Base-by-base conservation (phyloP, 2,797 vertebrate genomes). In the Fringilla coelebs region DNA sequence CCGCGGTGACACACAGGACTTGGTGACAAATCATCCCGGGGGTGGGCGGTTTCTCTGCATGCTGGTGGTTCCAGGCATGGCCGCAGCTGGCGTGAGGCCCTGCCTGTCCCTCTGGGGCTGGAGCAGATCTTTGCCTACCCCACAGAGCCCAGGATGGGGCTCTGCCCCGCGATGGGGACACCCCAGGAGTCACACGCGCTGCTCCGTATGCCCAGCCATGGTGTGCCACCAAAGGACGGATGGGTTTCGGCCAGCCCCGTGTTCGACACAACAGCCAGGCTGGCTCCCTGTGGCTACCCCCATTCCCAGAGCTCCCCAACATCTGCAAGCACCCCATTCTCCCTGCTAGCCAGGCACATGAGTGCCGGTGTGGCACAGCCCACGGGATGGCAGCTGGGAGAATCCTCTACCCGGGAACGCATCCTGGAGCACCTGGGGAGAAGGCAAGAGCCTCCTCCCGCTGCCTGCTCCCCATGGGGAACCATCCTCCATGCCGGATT, bases 331-430 rank as follows among this genome's bases (percentile, higher is more conserved):
- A 31, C 15, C 65, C 58, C 28, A 0, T 58, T 22, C 41, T 25
- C 49, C 51, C 75, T 74, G 68, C 81, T 13, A 20, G 31, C 29
- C 51, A 54, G 31, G 51, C 51, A 54, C 31, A 12, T 2, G 52
- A 32, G 9, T 1, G 1, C 14, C 0, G 0, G 12, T 3, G 2
- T 1, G 7, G 71, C 54, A 34, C 41, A 58, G 43, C 61, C 63
- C 49, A 1, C 0, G 62, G 81, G 65, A 66, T 34, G 72, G 65
- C 26, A 91, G 48, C 52, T 6, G 80, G 57, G 54, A 89, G 38
- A 63, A 51, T 43, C 63, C 65, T 17, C 41, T 5, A 40, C 11
- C 38, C 1, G 0, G 66, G 36, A 77, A 82, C 0, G 38, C 34
- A 2, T 13, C 76, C 79, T 20, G 9, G 43, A 80, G 57, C 66